These are phyloP conservation scores for Invenusta paracnida DNA, from an alignment of 2,888 invertebrate species.

Conservation along the genomic window DNA sequence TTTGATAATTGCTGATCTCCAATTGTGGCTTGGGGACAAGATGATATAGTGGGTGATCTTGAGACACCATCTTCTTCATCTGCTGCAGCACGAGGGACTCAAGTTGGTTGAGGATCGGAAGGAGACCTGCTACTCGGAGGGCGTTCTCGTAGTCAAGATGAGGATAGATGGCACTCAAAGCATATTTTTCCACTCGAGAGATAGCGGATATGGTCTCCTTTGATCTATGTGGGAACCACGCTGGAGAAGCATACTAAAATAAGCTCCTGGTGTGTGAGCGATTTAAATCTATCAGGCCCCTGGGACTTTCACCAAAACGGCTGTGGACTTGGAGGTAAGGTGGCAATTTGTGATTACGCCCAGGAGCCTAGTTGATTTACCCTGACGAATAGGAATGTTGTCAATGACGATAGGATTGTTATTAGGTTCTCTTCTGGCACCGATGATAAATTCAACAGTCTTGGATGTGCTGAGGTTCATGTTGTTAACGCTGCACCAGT, in stretches of 20 bases:
- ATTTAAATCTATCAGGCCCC: not conserved
- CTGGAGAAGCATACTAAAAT: not conserved
- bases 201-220: not conserved
- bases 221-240: not conserved
- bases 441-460: conserved; percentile 8
- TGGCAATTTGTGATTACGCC: not conserved
- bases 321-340: not conserved
- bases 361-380: not conserved
- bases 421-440: conserved; percentile 4
- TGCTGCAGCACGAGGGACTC: not conserved
- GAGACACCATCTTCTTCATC: not conserved
- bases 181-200: not conserved
- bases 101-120: conserved; percentile 3
- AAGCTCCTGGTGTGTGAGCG: not conserved
- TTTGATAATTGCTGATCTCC: not conserved
- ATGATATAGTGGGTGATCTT: not conserved
- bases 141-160: conserved; percentile 21
- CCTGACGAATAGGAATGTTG: not conserved
- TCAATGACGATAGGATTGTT: not conserved
- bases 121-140: conserved; percentile 8
- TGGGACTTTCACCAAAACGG: not conserved
- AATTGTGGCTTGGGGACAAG: not conserved
- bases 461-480: not conserved
- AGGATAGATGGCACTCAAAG: conserved; percentile 4
- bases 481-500: not conserved